Evolutionary conservation across 2,797 vertebrate species (phyloP).

Genomic region (Aselliscus stoliczkanus): DNA sequence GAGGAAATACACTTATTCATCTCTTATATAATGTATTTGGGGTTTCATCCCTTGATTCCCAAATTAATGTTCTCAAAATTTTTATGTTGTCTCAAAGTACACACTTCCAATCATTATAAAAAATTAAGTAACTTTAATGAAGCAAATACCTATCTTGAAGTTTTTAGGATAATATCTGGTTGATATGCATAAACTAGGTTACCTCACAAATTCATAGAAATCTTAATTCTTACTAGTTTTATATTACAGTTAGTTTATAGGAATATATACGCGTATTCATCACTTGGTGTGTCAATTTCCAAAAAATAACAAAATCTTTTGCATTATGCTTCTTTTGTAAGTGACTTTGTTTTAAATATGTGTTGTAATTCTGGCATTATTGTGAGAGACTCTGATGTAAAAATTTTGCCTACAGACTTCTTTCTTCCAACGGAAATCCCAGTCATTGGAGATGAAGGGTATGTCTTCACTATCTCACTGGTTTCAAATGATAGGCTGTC

Average conservation of each 20-base stretch:
- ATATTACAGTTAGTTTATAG: conserved; percentile 18
- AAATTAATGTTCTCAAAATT: not conserved
- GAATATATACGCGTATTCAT: not conserved
- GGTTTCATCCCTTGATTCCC: not conserved
- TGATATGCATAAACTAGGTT: conserved; percentile 57
- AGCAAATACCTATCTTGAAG: conserved; percentile 64
- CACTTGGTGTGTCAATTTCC: not conserved
- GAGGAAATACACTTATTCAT: conserved; percentile 14
- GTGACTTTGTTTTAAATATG: conserved; percentile 38
- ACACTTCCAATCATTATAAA: not conserved
- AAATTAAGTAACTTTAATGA: conserved; percentile 50
- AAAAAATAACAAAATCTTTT: not conserved
- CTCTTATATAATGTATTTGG: not conserved
- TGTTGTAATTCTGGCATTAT: not conserved
- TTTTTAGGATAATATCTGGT: conserved; percentile 39
- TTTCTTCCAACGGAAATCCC: conserved; percentile 59
- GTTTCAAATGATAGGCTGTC: conserved; percentile 65
- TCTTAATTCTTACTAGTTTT: conserved; percentile 34
- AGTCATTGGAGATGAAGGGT: conserved; percentile 33
- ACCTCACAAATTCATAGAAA: conserved; percentile 16
- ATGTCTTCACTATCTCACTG: not conserved
- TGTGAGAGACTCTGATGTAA: conserved; percentile 39
- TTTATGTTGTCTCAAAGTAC: not conserved
- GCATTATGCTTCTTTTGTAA: conserved; percentile 8
- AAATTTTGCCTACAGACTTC: not conserved